Evolutionary conservation across 2,797 vertebrate genomes (phyloP).

Genomic region (Neosilurus hyrtlii): DNA sequence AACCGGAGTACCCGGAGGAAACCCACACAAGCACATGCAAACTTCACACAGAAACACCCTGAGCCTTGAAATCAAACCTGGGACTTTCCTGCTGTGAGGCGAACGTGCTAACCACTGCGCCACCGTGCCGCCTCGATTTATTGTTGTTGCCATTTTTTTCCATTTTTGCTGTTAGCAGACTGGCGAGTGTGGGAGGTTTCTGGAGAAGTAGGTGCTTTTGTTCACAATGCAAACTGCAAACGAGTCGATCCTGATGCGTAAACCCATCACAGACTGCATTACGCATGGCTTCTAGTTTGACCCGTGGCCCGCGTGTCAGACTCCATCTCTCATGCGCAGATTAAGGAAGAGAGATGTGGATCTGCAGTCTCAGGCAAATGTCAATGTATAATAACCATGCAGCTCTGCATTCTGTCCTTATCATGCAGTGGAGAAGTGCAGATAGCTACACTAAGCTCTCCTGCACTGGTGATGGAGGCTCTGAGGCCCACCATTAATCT

Average conservation of each 20-base stretch:
- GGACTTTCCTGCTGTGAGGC: too few relatives aligned
- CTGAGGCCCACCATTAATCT: conserved; percentile 57
- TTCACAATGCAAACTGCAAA: conserved; percentile 31
- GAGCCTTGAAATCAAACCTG: too few relatives aligned
- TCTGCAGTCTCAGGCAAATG: conserved; percentile 19
- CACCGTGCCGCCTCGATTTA: background rate
- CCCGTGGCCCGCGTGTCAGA: conserved; percentile 15
- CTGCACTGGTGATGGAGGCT: conserved; percentile 24
- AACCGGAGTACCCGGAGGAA: too few relatives aligned
- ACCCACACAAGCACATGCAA: too few relatives aligned
- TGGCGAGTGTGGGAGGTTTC: background rate
- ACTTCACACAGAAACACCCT: too few relatives aligned
- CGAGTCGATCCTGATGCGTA: conserved; percentile 44
- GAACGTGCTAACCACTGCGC: too few relatives aligned
- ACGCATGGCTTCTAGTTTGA: conserved; percentile 13
- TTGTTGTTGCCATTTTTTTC: conserved; percentile 32
- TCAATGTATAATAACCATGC: conserved; percentile 26
- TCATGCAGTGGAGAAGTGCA: conserved; percentile 31
- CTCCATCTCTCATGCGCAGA: conserved; percentile 20
- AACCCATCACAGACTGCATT: conserved; percentile 14
- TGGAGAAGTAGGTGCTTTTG: conserved; percentile 24
- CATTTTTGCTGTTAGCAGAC: background rate
- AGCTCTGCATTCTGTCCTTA: conserved; percentile 28
- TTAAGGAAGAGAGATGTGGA: conserved; percentile 28
- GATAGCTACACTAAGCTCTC: conserved; percentile 24